Conservation (phyloP, 2,113 vertebrate genomes). For the Notarius lentiginosus region DNA sequence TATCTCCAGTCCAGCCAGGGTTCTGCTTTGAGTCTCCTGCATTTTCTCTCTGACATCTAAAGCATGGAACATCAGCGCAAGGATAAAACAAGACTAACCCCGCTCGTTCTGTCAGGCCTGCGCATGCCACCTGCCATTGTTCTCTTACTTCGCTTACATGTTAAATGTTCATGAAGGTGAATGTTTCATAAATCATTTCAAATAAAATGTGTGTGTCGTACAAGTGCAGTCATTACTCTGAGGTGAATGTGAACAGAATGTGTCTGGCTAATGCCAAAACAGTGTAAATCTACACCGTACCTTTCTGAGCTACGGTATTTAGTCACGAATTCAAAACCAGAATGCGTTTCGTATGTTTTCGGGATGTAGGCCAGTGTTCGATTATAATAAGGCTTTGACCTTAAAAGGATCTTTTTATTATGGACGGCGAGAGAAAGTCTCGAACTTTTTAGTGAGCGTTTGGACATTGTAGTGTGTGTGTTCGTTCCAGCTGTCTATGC, state of each 20-base stretch:
- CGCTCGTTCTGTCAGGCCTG: neutral
- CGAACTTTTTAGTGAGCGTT: neutral
- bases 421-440: neutral
- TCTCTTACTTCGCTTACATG: neutral
- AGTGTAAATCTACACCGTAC: neutral
- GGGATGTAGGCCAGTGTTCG: neutral
- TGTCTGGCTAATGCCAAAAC: too few relatives aligned
- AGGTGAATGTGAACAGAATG: neutral
- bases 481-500: conserved; percentile 69
- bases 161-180: neutral
- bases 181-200: neutral
- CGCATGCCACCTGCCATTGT: neutral
- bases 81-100: conserved; percentile 8
- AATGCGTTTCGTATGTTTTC: too few relatives aligned
- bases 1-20: neutral
- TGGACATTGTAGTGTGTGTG: neutral
- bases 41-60: neutral
- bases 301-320: neutral
- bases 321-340: neutral
- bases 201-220: neutral
- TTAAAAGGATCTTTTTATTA: neutral
- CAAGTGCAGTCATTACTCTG: neutral
- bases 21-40: neutral
- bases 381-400: neutral
- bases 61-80: conserved; percentile 2